These are phyloP conservation scores for Punctoribates punctum DNA, from an alignment of 2,888 invertebrate genomes.

Conservation along the genomic window DNA sequence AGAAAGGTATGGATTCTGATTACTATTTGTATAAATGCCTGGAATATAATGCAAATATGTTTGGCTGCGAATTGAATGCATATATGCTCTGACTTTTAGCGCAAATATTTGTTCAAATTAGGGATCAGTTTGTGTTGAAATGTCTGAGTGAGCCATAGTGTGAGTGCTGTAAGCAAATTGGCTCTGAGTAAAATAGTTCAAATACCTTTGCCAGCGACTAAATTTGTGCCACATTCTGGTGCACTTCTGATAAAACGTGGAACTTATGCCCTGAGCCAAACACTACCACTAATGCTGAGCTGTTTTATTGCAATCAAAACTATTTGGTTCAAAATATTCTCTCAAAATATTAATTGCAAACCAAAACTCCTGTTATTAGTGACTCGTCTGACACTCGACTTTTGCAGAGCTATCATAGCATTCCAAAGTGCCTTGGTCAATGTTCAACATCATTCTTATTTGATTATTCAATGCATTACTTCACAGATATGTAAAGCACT, in stretches of 20 bases:
- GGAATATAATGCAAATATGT: too few relatives aligned
- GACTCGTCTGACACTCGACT: not conserved
- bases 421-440: not conserved
- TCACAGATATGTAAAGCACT: too few relatives aligned
- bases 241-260: not conserved
- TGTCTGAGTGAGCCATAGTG: too few relatives aligned
- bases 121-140: too few relatives aligned
- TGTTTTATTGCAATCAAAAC: conserved; percentile 3
- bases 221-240: conserved; percentile 14
- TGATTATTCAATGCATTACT: too few relatives aligned
- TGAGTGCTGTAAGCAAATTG: not conserved
- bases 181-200: conserved; percentile 17
- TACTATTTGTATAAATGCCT: too few relatives aligned
- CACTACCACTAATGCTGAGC: not conserved
- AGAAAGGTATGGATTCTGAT: too few relatives aligned
- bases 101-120: too few relatives aligned
- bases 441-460: not conserved
- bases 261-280: not conserved
- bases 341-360: not conserved
- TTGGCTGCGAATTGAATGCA: too few relatives aligned
- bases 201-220: not conserved
- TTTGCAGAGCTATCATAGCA: too few relatives aligned
- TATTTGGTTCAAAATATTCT: conserved; percentile 25
- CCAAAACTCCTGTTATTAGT: not conserved
- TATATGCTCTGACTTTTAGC: too few relatives aligned